phyloP scores from a whole-genome alignment of 2,888 invertebrate species.

The Ophioninae sp. region DNA sequence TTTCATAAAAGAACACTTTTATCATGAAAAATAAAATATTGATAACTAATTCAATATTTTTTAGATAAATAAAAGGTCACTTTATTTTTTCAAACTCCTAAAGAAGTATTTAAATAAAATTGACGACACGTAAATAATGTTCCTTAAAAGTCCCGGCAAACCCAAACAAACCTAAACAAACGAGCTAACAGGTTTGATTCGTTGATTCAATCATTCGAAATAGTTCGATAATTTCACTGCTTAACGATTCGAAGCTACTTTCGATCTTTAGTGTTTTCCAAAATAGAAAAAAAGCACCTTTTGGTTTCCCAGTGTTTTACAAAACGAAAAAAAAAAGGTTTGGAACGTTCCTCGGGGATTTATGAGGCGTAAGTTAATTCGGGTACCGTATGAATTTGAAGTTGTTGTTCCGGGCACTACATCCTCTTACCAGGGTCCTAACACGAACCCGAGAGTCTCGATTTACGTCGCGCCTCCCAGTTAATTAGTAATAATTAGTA shows the following conservation, averaged over 20 bases:
- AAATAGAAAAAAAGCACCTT: conserved; percentile 30
- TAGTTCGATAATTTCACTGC: conserved; percentile 17
- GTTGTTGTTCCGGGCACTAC: conserved; percentile 28
- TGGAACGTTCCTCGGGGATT: conserved; percentile 62
- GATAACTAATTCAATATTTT: too few species aligned
- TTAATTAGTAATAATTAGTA: conserved; percentile 77
- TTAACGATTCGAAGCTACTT: not conserved
- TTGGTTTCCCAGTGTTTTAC: not conserved
- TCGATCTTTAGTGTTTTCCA: not conserved
- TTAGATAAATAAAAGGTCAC: too few species aligned
- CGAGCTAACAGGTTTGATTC: conserved; percentile 25
- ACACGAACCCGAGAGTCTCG: conserved; percentile 54
- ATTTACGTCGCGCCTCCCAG: conserved; percentile 65
- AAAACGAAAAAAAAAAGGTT: conserved; percentile 2
- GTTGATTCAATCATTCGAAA: conserved; percentile 9
- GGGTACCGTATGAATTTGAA: conserved; percentile 46
- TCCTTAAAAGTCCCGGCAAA: too few species aligned
- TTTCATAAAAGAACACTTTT: too few species aligned
- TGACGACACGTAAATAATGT: not conserved
- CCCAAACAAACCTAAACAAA: too few species aligned
- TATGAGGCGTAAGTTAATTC: conserved; percentile 56
- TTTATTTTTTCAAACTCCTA: not conserved
- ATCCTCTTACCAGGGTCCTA: not conserved
- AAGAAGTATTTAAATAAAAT: not conserved
- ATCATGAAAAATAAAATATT: too few species aligned